phyloP scores from a whole-genome alignment of 2,113 vertebrate genomes.

The Sinocyclocheilus anshuiensis region DNA sequence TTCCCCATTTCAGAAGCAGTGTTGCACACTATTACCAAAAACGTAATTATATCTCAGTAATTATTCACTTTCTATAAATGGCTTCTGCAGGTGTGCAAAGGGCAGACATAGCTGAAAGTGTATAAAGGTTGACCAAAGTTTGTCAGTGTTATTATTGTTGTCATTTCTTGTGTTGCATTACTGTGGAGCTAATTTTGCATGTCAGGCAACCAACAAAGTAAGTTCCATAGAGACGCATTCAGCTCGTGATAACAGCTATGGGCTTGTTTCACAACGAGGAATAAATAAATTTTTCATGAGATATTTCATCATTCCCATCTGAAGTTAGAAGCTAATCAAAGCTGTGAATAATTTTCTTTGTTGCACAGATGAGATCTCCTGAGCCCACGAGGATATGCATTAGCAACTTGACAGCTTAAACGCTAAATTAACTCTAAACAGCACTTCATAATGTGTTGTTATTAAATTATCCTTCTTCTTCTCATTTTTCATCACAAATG shows the following conservation, averaged over 20 bases:
- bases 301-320: conserved; percentile 5
- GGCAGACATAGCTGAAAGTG: no score
- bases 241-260: conserved; percentile 40
- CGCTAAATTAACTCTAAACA: conserved; percentile 19
- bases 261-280: background rate
- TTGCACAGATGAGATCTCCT: background rate
- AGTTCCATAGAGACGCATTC: conserved; percentile 19
- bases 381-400: background rate
- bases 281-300: conserved; percentile 13
- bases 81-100: background rate
- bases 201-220: conserved; percentile 45
- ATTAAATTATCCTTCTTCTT: background rate
- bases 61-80: background rate
- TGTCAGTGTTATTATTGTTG: conserved; percentile 22
- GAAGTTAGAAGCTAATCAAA: background rate
- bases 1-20: no score
- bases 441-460: background rate
- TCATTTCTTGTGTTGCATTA: conserved; percentile 48
- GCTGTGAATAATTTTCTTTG: conserved; percentile 17
- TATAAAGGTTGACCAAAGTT: background rate
- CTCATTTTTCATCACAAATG: background rate
- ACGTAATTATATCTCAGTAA: conserved; percentile 18
- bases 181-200: conserved; percentile 25
- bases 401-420: conserved; percentile 25
- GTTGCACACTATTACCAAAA: conserved; percentile 15